These are phyloP conservation scores for Meteorus cinctellus DNA, from an alignment of 2,888 invertebrate species.

Conservation along the genomic window DNA sequence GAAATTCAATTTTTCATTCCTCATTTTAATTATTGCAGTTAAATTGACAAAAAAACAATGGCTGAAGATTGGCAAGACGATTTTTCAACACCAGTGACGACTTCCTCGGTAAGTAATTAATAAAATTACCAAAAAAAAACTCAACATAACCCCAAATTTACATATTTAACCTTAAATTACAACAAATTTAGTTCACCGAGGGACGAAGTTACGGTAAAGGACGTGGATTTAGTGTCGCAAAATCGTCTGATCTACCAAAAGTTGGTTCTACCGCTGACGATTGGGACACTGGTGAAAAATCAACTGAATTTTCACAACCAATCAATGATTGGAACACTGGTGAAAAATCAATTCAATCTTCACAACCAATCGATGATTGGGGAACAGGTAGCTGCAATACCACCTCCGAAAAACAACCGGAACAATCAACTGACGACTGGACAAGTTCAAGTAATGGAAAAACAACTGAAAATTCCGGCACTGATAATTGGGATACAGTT, in stretches of 20 bases:
- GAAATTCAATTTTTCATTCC: too few species aligned
- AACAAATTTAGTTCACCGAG: constrained; percentile 47
- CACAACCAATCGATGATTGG: constrained; percentile 32
- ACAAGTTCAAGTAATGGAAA: background rate
- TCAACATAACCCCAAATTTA: constrained; percentile 12
- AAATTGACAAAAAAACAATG: constrained; percentile 47
- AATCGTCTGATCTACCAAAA: background rate
- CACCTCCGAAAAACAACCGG: too few species aligned
- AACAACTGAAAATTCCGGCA: too few species aligned
- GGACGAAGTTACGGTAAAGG: constrained; percentile 60
- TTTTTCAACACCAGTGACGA: constrained; percentile 31
- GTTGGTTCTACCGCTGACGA: background rate
- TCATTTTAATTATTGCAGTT: background rate
- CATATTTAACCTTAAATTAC: background rate
- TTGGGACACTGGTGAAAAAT: background rate
- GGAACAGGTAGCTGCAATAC: background rate
- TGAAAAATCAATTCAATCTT: background rate
- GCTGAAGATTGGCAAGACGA: constrained; percentile 57
- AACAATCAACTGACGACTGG: constrained; percentile 34
- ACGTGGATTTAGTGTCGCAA: constrained; percentile 53
- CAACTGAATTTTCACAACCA: constrained; percentile 19
- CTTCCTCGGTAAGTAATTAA: constrained; percentile 43
- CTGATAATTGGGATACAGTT: too few species aligned
- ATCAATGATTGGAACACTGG: background rate
- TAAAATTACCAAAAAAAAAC: background rate